Base-by-base conservation (phyloP, 2,797 vertebrate genomes). In the Oryzias dopingdopingensis region DNA sequence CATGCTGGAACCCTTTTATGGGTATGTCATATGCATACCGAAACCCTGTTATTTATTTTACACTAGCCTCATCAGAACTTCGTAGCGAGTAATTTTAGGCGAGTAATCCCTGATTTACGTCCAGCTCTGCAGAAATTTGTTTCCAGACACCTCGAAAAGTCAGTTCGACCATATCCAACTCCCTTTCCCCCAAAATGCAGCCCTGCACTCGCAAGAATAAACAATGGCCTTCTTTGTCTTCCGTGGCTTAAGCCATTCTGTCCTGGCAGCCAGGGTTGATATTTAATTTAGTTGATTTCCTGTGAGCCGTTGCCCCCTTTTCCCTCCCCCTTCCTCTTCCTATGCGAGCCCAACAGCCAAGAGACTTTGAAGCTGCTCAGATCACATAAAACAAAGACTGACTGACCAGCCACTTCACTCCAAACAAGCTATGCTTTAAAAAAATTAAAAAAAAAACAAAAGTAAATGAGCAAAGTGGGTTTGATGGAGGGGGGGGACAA, bases 221-320 rank as follows among this genome's bases (percentile, higher is more conserved):
- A 88, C 84, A 87, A 88, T 87, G 84, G 84, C 81, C 88, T 84
- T 85, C 85, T 88, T 88, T 90, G 91, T 93, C 91, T 92, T 92
- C 91, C 88, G 47, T 81, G 86, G 84, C 77, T 87, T 67, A 81
- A 87, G 87, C 85, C 81, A 86, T 84, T 79, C 82, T 89, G 60
- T 86, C 87, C 81, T 68, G 75, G 85, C 85, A 82, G 86, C 83
- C 80, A 80, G 88, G 84, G 81, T 88, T 83, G 86, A 87, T 88
- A 81, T 84, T 88, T 86, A 76, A 86, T 85, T 90, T 78, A 82
- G 80, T 76, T 83, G 69, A 85, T 89, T 87, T 88, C 84, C 84
- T 86, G 81, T 81, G 74, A 79, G 66, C 63, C 63, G 46, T 56
- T 49, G 12, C 16, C 42, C 42, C 6, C 17, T 46, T 40, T 42